Percentiles rank a stretch among this genome's conserved stretches.
Evolutionary conservation across 2,888 invertebrate genomes (phyloP).

Genomic region (Athalia cordata): DNA sequence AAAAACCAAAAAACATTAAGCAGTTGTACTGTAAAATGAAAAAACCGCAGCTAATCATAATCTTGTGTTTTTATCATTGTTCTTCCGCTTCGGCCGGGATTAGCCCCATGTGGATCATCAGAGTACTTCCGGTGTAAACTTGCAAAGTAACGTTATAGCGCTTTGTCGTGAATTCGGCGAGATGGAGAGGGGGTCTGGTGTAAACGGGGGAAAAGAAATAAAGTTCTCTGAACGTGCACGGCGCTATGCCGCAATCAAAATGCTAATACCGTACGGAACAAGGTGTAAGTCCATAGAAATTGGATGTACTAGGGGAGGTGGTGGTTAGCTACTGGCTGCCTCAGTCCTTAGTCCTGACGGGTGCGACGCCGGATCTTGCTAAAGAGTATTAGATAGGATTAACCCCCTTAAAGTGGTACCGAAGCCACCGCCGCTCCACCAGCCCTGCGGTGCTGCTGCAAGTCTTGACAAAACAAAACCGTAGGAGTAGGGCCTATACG

Average conservation of each 20-base stretch:
- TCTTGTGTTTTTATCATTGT: too few relatives aligned
- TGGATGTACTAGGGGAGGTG: slow-evolving; percentile 65
- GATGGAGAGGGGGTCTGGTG: too few relatives aligned
- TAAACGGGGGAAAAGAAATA: slow-evolving; percentile 2
- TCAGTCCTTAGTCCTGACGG: background rate
- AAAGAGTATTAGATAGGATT: slow-evolving; percentile 71
- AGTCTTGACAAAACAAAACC: slow-evolving; percentile 71
- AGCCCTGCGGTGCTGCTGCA: slow-evolving; percentile 56
- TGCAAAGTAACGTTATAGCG: too few relatives aligned
- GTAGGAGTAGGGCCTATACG: slow-evolving; percentile 55
- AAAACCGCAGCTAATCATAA: too few relatives aligned
- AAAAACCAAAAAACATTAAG: too few relatives aligned
- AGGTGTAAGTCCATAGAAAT: slow-evolving; percentile 71
- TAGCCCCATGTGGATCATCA: too few relatives aligned
- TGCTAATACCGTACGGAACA: slow-evolving; percentile 66
- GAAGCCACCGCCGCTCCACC: slow-evolving; percentile 55
- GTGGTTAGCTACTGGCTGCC: background rate
- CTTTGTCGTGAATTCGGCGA: too few relatives aligned
- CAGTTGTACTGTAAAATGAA: too few relatives aligned
- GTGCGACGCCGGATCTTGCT: slow-evolving; percentile 57
- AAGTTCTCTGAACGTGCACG: slow-evolving; percentile 40
- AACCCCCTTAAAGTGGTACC: slow-evolving; percentile 68
- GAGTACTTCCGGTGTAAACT: too few relatives aligned
- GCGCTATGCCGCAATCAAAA: slow-evolving; percentile 66
- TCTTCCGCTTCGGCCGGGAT: too few relatives aligned